Percentiles rank a stretch among this genome's conserved stretches.
Evolutionary conservation across 2,113 vertebrate species (phyloP).

Genomic region (Equus przewalskii): DNA sequence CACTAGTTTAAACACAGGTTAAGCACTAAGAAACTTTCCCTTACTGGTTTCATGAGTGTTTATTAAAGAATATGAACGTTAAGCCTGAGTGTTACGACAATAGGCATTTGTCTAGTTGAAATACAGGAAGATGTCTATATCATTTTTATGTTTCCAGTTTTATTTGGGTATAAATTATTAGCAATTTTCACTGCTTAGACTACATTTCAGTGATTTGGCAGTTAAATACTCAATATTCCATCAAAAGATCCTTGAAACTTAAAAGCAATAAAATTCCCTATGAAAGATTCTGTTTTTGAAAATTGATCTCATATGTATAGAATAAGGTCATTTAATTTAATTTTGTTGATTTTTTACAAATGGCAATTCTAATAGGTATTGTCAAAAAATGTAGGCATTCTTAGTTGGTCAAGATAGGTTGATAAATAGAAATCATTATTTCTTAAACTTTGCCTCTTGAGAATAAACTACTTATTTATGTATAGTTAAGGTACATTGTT

Average conservation of each 20-base stretch:
- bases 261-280: not conserved
- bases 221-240: not conserved
- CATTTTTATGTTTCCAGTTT: not conserved
- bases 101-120: not conserved
- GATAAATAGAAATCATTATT: conserved; percentile 20
- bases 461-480: not conserved
- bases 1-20: not conserved
- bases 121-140: not conserved
- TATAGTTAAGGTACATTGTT: not conserved
- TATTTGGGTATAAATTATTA: not conserved
- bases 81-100: not conserved
- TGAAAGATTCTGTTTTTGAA: not conserved
- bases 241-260: not conserved
- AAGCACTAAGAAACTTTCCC: not conserved
- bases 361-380: not conserved
- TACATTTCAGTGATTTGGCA: not conserved
- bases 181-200: not conserved
- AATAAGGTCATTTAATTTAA: not conserved
- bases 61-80: not conserved
- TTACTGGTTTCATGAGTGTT: not conserved
- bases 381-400: conserved; percentile 19
- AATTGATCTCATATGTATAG: not conserved
- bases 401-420: not conserved
- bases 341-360: conserved; percentile 46
- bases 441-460: not conserved